Evolutionary conservation across 2,113 vertebrate species (phyloP), one percentile per base, ranked within the genome.

Genomic region (Ornithorhynchus anatinus): DNA sequence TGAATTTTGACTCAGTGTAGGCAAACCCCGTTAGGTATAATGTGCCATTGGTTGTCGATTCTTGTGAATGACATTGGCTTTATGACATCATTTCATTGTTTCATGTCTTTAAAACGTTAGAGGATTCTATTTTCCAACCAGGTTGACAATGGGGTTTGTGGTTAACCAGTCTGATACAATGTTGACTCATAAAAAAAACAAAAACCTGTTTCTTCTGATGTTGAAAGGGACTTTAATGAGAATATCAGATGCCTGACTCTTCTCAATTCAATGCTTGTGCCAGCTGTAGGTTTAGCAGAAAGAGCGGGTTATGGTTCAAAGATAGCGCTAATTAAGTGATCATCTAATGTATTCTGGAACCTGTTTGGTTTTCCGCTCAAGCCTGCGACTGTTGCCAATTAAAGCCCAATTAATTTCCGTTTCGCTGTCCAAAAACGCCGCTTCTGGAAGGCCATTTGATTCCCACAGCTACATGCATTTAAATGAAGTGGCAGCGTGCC

Each of bases 321-420:
- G 79, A 77, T 71, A 38, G 22, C n/a, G 15, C 59, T 89, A 90
- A 91, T 90, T 85, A 88, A 86, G 58, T 75, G 79, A 82, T 84
- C 84, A 57, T 40, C 27, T 84, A 85, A 78, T 82, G 68, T 59
- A 57, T 82, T 85, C 63, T 74, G 60, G 80, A 83, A 76, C 54
- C 10, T 75, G 20, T 79, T 88, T 74, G 84, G 51, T 75, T 89
- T 85, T 54, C 51, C 72, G 29, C 57, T 85, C 42, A 72, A 80
- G 54, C 65, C 47, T 79, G 33, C 76, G 50, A 50, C 52, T 89
- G 43, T 81, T 90, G 75, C 54, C 76, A 89, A 20, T 89, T 88
- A 83, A 37, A 72, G 57, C 16, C 61, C 51, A 71, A 82, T 89
- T 90, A 90, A 63, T 81, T 67, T 42, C 32, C 52, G n/a, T 39